Evolutionary conservation across 2,888 invertebrate genomes (phyloP), one percentile per base, ranked within the genome.

Genomic region (Nebria brevicollis): DNA sequence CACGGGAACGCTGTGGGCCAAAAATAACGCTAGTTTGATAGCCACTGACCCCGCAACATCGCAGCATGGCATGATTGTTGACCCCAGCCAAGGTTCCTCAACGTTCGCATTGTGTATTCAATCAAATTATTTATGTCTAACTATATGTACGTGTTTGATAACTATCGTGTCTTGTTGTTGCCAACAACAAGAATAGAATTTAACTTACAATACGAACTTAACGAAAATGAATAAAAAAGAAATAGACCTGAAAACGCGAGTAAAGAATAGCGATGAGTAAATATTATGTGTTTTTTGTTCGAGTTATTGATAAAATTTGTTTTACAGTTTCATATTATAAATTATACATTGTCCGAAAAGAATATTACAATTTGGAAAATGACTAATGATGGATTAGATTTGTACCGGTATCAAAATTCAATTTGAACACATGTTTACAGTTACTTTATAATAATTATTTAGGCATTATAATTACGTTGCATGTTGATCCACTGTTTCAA

Each of bases 101-200:
- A 54, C 54, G 54, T 75, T 79, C 68, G 75, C 74, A 79, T 79
- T 79, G 79, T 75, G 79, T 79, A 79, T 79, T 79, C 79, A 79
- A 79, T 79, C 79, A 79, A 79, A 79, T 79, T 79, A 79, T 79
- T 79, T 79, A 75, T 79, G 79, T 79, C 79, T 79, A 79, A 75
- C 79, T 43, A 74, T 74, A 74, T 20, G 74, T 74, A 74, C 79
- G 74, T 77, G 77, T 78, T 79, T 74, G 79, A 79, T 79, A 79
- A 74, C 54, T 79, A 75, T 75, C 75, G 65, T 72, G 34, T 70
- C 70, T 70, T 70, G 26, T 25, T 70, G 70, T 70, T 26, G 26
- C 34, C 25, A 25, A 70, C 70, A 70, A 11, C 70, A 70, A 54
- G 54, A 54, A 54, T 54, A 54, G 54, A 54, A 54, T 54, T 54